These are phyloP conservation scores for Neodiprion fabricii DNA, from an alignment of 1,140 invertebrate species.

Conservation along the genomic window DNA sequence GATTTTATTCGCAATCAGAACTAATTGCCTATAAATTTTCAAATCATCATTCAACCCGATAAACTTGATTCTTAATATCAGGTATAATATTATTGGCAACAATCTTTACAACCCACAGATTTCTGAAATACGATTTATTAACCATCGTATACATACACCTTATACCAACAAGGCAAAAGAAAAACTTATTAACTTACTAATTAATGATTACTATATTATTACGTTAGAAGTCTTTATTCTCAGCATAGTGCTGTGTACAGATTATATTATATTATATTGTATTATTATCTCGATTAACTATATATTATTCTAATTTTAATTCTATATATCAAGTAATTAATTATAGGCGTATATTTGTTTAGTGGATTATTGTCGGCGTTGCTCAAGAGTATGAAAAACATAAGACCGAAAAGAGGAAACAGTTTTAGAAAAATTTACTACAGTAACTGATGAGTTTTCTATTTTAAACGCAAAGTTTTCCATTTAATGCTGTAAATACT, in stretches of 20 bases:
- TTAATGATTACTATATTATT: slow-evolving; percentile 30
- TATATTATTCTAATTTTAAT: too few species aligned
- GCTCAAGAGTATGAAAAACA: neutral
- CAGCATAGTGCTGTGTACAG: slow-evolving; percentile 32
- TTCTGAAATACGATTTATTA: slow-evolving; percentile 24
- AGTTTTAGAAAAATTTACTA: too few species aligned
- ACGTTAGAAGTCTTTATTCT: slow-evolving; percentile 30
- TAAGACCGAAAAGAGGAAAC: too few species aligned
- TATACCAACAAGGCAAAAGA: slow-evolving; percentile 22
- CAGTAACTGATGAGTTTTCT: too few species aligned
- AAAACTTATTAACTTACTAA: slow-evolving; percentile 27
- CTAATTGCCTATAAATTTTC: neutral
- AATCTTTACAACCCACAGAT: slow-evolving; percentile 9
- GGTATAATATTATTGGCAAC: neutral
- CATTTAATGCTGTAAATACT: too few species aligned
- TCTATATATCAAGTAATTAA: too few species aligned
- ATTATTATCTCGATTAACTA: too few species aligned
- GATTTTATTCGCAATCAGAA: neutral
- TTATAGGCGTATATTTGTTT: neutral
- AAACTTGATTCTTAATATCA: neutral
- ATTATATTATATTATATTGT: slow-evolving; percentile 27
- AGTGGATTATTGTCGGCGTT: neutral
- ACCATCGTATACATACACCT: slow-evolving; percentile 25
- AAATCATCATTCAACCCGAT: neutral
- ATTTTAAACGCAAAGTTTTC: too few species aligned